Evolutionary conservation across 2,888 invertebrate genomes (phyloP), one percentile per base, ranked within the genome.

Genomic region (Asteroscopus sphinx): DNA sequence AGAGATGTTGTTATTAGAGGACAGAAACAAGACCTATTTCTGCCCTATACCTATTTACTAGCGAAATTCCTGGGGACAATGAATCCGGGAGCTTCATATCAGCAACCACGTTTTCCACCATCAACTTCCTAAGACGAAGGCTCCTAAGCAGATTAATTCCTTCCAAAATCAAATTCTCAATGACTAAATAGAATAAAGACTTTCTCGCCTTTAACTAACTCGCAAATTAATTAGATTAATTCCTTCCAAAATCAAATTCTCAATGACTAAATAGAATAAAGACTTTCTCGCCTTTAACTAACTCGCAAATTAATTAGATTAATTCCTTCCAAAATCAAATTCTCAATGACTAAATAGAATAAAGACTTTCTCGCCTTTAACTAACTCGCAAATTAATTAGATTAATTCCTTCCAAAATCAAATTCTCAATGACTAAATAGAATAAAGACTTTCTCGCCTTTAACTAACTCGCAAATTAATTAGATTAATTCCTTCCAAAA

Each of bases 141-240:
- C 21, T 0, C 6, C 21, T 16, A 7, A 41, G n/a, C n/a, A 39
- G 36, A 62, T 16, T 26, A 63, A 55, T 33, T 46, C n/a, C 49
- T 63, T 33, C 46, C 26, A 49, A 41, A 47, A 39, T 39, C 28
- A 49, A 33, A 41, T 41, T 35, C 13, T 4, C 39, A 25, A 28
- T 28, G n/a, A n/a, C n/a, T n/a, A n/a, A n/a, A n/a, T n/a, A n/a
- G n/a, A n/a, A 12, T 40, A 26, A 42, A 65, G 41, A 47, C 39
- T 48, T 46, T 1, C 25, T 25, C 8, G 42, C 9, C 48, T 47
- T 32, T 7, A 28, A 44, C 33, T 28, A 33, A 25, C 51, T 54
- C 41, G 25, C 64, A 53, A 69, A 69, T 60, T 73, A 73, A 73
- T 71, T 56, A 61, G 28, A 53, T 35, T n/a, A n/a, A n/a, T n/a